A percentile compares a stretch with the other conserved stretches of the same genome.
Evolutionary conservation across 2,113 vertebrate genomes (phyloP).

Genomic region (Cephalopterus ornatus): DNA sequence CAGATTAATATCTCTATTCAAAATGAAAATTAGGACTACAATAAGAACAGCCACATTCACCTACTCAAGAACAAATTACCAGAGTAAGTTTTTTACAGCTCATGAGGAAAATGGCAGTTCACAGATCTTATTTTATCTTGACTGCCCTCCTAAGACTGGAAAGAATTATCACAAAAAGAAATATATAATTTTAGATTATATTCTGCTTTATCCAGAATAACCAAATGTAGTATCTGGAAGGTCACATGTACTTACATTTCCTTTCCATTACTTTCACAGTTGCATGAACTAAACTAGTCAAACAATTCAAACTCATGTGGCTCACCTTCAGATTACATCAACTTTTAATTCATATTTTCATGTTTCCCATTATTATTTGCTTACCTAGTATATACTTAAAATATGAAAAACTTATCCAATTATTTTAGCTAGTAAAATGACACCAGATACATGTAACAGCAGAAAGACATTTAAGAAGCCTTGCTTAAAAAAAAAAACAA

Average conservation of each 20-base stretch:
- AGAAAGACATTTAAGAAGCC: neutral
- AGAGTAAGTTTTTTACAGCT: neutral
- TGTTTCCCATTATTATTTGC: neutral
- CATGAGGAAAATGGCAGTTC: neutral
- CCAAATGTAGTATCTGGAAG: neutral
- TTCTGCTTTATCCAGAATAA: neutral
- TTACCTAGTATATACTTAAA: neutral
- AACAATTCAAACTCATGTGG: neutral
- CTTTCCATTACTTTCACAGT: neutral
- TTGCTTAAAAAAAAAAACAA: neutral
- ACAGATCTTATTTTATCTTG: neutral
- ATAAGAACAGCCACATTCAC: neutral
- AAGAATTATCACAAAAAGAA: neutral
- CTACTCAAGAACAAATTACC: neutral
- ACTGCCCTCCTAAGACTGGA: neutral
- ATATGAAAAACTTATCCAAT: neutral
- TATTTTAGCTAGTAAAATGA: neutral
- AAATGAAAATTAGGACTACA: slow-evolving; percentile 2
- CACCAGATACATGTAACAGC: neutral
- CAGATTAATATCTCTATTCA: neutral
- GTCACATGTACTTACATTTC: neutral
- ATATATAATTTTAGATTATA: neutral
- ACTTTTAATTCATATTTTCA: neutral
- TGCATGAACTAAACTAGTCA: neutral
- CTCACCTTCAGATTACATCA: neutral